These are phyloP conservation scores for Radopholus similis DNA, from an alignment of 1,140 invertebrate genomes.

Conservation along the genomic window DNA sequence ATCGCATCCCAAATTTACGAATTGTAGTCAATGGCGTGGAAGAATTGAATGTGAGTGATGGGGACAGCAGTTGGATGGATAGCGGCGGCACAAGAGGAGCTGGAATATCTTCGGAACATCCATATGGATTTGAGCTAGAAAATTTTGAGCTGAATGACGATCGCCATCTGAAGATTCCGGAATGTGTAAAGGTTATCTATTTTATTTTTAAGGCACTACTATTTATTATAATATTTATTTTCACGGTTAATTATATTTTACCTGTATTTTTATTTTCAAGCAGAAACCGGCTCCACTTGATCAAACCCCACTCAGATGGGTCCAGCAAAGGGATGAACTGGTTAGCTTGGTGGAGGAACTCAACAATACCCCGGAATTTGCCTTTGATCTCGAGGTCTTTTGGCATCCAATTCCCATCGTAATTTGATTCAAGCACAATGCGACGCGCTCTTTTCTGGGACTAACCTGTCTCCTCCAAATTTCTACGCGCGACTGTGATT, in stretches of 20 bases:
- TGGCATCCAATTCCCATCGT: not conserved
- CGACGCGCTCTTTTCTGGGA: slow-evolving; percentile 63
- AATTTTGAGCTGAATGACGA: slow-evolving; percentile 27
- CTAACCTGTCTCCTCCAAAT: slow-evolving; percentile 90
- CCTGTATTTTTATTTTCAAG: too few species aligned
- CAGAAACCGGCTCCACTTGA: slow-evolving; percentile 60
- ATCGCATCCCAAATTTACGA: too few species aligned
- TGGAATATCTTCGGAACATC: slow-evolving; percentile 20
- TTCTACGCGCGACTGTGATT: slow-evolving; percentile 79
- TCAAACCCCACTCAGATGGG: slow-evolving; percentile 69
- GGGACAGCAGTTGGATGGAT: not conserved
- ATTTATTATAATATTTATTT: slow-evolving; percentile 4
- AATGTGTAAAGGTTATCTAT: slow-evolving; percentile 3
- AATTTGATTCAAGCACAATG: slow-evolving; percentile 31
- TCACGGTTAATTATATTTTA: not conserved
- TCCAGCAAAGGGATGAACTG: slow-evolving; percentile 71
- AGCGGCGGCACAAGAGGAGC: not conserved
- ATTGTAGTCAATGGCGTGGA: too few species aligned
- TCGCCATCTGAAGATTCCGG: not conserved
- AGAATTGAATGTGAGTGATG: slow-evolving; percentile 18
- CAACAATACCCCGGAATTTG: slow-evolving; percentile 70
- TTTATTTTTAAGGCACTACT: slow-evolving; percentile 30
- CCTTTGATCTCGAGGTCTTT: slow-evolving; percentile 76
- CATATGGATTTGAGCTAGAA: slow-evolving; percentile 45
- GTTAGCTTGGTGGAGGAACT: slow-evolving; percentile 70